Conservation (phyloP, 2,797 vertebrate species). For the Mormyrops attenuatus region DNA sequence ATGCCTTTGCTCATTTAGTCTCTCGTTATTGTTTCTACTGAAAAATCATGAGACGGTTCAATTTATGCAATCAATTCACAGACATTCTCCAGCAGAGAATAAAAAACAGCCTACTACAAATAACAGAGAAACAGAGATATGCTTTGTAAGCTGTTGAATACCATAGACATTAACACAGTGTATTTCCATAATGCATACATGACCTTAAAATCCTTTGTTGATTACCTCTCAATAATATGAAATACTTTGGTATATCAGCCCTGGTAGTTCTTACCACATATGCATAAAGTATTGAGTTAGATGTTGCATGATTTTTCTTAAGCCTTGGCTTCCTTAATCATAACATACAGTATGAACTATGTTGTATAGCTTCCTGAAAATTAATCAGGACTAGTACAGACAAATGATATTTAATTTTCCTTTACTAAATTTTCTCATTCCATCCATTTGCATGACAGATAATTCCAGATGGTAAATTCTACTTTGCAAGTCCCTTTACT, state of each 20-base stretch:
- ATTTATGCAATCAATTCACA: background rate
- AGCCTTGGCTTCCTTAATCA: background rate
- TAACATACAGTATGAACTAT: background rate
- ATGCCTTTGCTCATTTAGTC: background rate
- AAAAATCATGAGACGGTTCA: background rate
- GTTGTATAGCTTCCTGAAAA: conserved; percentile 1
- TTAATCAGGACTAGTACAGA: conserved; percentile 12
- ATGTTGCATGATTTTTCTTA: background rate
- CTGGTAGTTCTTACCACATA: background rate
- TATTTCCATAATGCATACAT: background rate
- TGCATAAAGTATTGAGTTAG: background rate
- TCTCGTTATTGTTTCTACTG: background rate
- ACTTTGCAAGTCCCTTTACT: conserved; percentile 16
- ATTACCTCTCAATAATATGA: background rate
- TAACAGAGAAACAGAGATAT: background rate
- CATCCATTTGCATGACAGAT: conserved; percentile 25
- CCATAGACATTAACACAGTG: background rate
- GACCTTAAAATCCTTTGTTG: background rate
- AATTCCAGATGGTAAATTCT: conserved; percentile 27
- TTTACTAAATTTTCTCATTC: conserved; percentile 12
- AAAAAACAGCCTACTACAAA: background rate
- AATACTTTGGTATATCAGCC: background rate
- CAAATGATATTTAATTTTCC: conserved; percentile 21
- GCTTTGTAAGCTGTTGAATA: background rate
- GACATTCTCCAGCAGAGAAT: background rate